These are phyloP conservation scores for Ylistrum balloti DNA, from an alignment of 1,140 invertebrate genomes.

Conservation along the genomic window DNA sequence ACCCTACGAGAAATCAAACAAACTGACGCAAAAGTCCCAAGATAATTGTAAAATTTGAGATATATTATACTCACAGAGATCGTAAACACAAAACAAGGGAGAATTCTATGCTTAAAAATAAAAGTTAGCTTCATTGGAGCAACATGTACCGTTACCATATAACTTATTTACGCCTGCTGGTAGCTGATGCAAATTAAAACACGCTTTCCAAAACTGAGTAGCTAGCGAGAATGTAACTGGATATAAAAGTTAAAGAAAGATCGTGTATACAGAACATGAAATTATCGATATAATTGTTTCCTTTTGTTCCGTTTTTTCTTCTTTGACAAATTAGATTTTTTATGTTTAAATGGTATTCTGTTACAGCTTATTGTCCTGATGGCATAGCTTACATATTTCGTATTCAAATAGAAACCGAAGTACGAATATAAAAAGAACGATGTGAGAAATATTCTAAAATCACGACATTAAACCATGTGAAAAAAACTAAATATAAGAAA, in stretches of 20 bases:
- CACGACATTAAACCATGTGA: too few relatives aligned
- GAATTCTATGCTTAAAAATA: background rate
- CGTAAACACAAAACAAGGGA: background rate
- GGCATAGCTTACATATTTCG: too few relatives aligned
- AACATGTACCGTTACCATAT: background rate
- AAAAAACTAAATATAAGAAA: too few relatives aligned
- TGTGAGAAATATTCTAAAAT: too few relatives aligned
- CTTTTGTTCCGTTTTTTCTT: too few relatives aligned
- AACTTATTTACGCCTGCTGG: background rate
- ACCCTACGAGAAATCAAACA: constrained; percentile 14
- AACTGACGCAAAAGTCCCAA: background rate
- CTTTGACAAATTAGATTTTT: too few relatives aligned
- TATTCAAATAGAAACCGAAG: too few relatives aligned
- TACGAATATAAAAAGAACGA: too few relatives aligned
- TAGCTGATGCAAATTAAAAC: background rate
- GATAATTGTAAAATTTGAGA: constrained; percentile 1
- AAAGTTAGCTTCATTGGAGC: background rate
- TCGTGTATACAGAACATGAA: background rate
- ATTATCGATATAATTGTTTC: background rate
- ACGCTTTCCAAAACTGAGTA: background rate
- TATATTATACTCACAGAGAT: background rate
- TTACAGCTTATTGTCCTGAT: too few relatives aligned
- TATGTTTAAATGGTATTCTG: too few relatives aligned
- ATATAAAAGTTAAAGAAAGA: background rate
- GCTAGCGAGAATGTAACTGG: background rate